phyloP scores from a whole-genome alignment of 2,888 invertebrate genomes.

The Herminia tarsipennalis region DNA sequence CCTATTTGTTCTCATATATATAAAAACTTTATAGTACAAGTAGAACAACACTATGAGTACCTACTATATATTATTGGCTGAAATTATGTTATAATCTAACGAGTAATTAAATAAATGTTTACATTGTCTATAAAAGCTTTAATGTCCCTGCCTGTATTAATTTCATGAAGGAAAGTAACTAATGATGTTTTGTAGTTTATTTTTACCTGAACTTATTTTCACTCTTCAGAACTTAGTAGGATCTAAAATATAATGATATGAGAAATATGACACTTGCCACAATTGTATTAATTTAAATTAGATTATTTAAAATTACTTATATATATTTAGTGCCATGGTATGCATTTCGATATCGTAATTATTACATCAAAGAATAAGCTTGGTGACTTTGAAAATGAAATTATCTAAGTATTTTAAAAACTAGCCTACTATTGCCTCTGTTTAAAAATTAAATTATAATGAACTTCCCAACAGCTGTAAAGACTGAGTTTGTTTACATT shows the following conservation, averaged over 20 bases:
- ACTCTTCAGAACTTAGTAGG: background rate
- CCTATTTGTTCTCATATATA: too few relatives aligned
- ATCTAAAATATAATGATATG: too few relatives aligned
- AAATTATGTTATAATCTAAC: background rate
- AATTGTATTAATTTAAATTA: too few relatives aligned
- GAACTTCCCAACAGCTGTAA: constrained; percentile 13
- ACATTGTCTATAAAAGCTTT: constrained; percentile 41
- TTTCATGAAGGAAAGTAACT: background rate
- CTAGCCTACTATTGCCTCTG: constrained; percentile 3
- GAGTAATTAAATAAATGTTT: constrained; percentile 26
- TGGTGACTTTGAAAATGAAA: background rate
- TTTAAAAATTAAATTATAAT: constrained; percentile 3
- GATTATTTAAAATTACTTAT: too few relatives aligned
- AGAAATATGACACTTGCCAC: too few relatives aligned
- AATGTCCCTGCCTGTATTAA: constrained; percentile 25
- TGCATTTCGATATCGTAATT: constrained; percentile 13
- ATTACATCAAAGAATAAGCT: constrained; percentile 1
- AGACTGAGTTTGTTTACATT: constrained; percentile 27
- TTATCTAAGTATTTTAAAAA: background rate
- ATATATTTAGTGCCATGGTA: constrained; percentile 32
- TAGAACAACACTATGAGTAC: too few relatives aligned
- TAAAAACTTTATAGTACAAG: too few relatives aligned
- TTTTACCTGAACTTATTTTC: background rate
- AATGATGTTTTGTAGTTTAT: too few relatives aligned
- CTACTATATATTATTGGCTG: too few relatives aligned